Conservation (phyloP, 2,113 vertebrate species). For the Hydrochoerus hydrochaeris region DNA sequence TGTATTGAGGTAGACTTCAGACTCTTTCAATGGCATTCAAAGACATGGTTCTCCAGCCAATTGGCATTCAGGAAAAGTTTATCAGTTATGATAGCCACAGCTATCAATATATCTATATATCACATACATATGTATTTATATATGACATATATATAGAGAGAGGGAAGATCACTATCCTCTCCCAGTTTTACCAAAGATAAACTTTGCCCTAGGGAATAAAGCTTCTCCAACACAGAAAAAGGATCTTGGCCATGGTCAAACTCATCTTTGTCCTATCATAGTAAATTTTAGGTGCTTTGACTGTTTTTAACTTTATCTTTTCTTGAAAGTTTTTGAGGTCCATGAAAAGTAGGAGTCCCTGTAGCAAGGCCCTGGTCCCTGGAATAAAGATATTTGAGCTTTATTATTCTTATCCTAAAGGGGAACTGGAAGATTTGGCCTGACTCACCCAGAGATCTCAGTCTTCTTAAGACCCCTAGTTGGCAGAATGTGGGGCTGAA, state of each 20-base stretch:
- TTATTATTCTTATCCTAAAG: conserved; percentile 30
- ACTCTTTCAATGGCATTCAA: conserved; percentile 73
- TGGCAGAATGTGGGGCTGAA: conserved; percentile 44
- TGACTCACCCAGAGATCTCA: conserved; percentile 36
- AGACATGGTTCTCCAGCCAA: conserved; percentile 76
- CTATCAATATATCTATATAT: too few species aligned
- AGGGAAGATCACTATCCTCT: not conserved
- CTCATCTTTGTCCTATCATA: not conserved
- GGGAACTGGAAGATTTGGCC: not conserved
- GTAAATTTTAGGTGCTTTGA: not conserved
- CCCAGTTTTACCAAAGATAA: conserved; percentile 22
- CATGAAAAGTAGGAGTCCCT: not conserved
- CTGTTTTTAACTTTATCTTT: conserved; percentile 34
- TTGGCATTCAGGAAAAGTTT: conserved; percentile 82
- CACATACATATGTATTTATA: too few species aligned
- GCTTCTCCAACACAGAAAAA: not conserved
- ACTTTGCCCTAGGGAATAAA: conserved; percentile 30
- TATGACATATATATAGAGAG: too few species aligned
- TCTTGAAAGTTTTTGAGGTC: not conserved
- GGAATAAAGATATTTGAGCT: not conserved
- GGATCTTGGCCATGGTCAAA: not conserved
- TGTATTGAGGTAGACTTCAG: conserved; percentile 75
- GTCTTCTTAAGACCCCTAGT: conserved; percentile 52
- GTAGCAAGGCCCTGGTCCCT: not conserved
- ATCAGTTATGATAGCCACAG: conserved; percentile 80